These are phyloP conservation scores for Bhutanitis thaidina DNA, from an alignment of 2,888 invertebrate genomes.

Conservation along the genomic window DNA sequence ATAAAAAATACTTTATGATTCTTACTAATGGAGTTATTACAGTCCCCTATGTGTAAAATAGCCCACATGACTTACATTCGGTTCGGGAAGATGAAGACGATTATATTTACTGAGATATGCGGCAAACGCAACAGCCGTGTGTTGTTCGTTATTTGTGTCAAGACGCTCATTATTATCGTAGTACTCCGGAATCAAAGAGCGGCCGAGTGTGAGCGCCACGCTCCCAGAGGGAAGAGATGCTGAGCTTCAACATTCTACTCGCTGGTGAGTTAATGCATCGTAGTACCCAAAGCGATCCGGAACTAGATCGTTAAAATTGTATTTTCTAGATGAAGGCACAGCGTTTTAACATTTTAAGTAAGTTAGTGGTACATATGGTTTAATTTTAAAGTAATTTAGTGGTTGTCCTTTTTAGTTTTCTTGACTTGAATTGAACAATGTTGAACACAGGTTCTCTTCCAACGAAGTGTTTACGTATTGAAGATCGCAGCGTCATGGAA, in stretches of 20 bases:
- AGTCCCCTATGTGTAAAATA: too few species aligned
- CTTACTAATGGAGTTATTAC: too few species aligned
- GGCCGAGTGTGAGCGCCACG: slow-evolving; percentile 24
- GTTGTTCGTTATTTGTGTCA: slow-evolving; percentile 42
- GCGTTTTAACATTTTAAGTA: not conserved
- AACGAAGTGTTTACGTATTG: too few species aligned
- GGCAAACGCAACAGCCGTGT: slow-evolving; percentile 29
- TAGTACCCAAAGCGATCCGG: not conserved
- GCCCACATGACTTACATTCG: too few species aligned
- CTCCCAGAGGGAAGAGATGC: slow-evolving; percentile 36
- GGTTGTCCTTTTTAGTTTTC: too few species aligned
- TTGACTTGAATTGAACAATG: too few species aligned
- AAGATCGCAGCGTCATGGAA: too few species aligned
- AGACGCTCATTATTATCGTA: slow-evolving; percentile 40
- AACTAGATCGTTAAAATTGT: not conserved
- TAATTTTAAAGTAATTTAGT: too few species aligned
- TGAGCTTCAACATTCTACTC: slow-evolving; percentile 35
- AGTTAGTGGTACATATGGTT: too few species aligned
- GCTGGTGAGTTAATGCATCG: slow-evolving; percentile 45
- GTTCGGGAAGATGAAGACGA: too few species aligned
- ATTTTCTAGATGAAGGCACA: not conserved
- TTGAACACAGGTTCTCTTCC: too few species aligned
- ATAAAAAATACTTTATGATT: too few species aligned
- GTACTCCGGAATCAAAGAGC: slow-evolving; percentile 41
- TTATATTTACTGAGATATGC: not conserved